Evolutionary conservation across 2,113 vertebrate genomes (phyloP), one percentile per base, ranked within the genome.

Genomic region (Neofelis nebulosa): DNA sequence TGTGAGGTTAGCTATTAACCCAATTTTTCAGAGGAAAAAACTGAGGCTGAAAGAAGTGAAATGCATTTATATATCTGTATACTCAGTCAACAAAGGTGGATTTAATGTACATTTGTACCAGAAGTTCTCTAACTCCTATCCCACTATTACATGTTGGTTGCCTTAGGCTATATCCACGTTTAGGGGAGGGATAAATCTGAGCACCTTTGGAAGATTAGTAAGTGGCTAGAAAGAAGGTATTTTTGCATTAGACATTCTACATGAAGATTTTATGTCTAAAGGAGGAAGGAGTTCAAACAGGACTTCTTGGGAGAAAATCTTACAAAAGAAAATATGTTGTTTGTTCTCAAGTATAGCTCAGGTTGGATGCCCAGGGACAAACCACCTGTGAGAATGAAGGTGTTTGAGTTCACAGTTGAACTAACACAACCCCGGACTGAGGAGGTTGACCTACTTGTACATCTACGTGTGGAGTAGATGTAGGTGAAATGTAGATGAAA

Each of bases 1-100:
- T 31, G 15, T 89, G 55, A 89, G 13, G 9, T 71, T 96, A 45
- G 33, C 45, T 89, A 21, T 52, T 29, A 74, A 48, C 25, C 4
- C 36, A 92, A 21, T 21, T 82, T 82, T 86, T 90, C 25, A 86
- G 66, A 50, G 21, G 23, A 68, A 48, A 82, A 92, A 93, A 66
- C 9, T 29, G 71, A 74, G 73, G 2, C 48, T 68, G 7, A 84
- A 18, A 69, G 66, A 81, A 41, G 25, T 76, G 8, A 89, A 76
- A 55, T 81, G 7, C 18, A 63, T 50, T 36, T 16, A 18, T 76
- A 27, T 57, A 61, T 93, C 65, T 36, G 36, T 50, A 73, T 38
- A 82, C 33, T 83, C n/a, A 57, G 68, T 83, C 18, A 89, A 55
- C 23, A 68, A 92, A 36, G 29, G 48, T 83, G 10, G 9, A 4